A percentile compares a stretch with the other conserved stretches of the same genome.
These are phyloP conservation scores for Apis dorsata DNA, from an alignment of 1,140 invertebrate genomes.

Conservation along the genomic window DNA sequence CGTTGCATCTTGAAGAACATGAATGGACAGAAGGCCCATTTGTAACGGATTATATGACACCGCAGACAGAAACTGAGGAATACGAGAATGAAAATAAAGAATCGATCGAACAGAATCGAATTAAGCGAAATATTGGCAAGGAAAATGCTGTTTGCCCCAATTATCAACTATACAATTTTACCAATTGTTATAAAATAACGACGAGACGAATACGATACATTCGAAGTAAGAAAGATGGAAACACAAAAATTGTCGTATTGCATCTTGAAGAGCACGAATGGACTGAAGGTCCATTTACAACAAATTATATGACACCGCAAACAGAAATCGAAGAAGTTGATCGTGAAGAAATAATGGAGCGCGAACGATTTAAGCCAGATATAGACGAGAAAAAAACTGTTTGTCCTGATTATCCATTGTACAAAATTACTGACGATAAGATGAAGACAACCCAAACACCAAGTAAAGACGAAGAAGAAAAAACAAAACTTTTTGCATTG, in stretches of 20 bases:
- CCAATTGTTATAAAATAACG: no score
- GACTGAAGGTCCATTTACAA: background rate
- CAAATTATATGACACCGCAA: background rate
- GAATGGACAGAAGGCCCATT: no score
- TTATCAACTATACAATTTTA: no score
- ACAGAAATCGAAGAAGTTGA: background rate
- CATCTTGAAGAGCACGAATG: background rate
- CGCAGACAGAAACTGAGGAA: background rate
- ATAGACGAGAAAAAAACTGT: background rate
- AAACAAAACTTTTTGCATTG: no score
- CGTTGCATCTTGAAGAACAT: no score
- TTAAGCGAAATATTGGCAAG: background rate
- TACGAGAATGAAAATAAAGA: background rate
- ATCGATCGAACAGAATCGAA: background rate
- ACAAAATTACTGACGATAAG: no score
- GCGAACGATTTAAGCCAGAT: background rate
- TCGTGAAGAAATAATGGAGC: background rate
- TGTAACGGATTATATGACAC: no score
- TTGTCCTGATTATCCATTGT: background rate
- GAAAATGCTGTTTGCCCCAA: background rate
- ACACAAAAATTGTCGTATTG: background rate
- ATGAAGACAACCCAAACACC: no score
- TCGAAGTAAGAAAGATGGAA: no score
- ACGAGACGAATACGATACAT: no score
- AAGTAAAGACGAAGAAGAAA: no score